phyloP scores from a whole-genome alignment of 2,888 invertebrate genomes.

The Coelopa pilipes region DNA sequence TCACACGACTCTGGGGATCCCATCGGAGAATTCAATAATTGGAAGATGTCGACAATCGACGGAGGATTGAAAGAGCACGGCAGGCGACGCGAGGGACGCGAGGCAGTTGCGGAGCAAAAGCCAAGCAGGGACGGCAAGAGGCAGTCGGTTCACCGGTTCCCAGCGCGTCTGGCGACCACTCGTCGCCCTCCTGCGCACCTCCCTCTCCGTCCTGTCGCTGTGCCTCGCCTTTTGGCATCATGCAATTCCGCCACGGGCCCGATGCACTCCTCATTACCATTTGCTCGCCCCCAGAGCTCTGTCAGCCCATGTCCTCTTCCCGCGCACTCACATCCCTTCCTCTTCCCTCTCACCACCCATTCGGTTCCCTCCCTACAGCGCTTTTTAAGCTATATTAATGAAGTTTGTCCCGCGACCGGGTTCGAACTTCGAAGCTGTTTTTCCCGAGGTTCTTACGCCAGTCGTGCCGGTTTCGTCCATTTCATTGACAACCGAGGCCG shows the following conservation, averaged over 20 bases:
- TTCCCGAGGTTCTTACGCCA: neutral
- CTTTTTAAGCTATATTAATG: constrained; percentile 12
- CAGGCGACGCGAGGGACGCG: neutral
- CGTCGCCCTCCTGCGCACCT: too few relatives aligned
- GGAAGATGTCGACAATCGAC: constrained; percentile 3
- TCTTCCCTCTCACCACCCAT: neutral
- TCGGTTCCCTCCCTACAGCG: neutral
- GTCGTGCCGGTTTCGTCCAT: neutral
- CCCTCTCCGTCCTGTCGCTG: too few relatives aligned
- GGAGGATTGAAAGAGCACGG: neutral
- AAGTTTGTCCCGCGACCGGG: neutral
- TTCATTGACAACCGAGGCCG: too few relatives aligned
- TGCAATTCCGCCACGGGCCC: too few relatives aligned
- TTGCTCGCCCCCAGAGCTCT: too few relatives aligned
- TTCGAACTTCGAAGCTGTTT: neutral
- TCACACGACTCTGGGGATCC: neutral
- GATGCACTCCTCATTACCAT: constrained; percentile 12
- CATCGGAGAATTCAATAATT: constrained; percentile 16
- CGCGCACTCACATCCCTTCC: too few relatives aligned
- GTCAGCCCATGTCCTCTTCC: too few relatives aligned
- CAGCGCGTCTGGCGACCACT: too few relatives aligned
- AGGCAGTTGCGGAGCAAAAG: too few relatives aligned
- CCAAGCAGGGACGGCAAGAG: too few relatives aligned
- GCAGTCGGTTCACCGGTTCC: too few relatives aligned
- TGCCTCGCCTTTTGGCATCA: too few relatives aligned